phyloP scores from a whole-genome alignment of 2,888 invertebrate species.

The Drosophila hamatofila region DNA sequence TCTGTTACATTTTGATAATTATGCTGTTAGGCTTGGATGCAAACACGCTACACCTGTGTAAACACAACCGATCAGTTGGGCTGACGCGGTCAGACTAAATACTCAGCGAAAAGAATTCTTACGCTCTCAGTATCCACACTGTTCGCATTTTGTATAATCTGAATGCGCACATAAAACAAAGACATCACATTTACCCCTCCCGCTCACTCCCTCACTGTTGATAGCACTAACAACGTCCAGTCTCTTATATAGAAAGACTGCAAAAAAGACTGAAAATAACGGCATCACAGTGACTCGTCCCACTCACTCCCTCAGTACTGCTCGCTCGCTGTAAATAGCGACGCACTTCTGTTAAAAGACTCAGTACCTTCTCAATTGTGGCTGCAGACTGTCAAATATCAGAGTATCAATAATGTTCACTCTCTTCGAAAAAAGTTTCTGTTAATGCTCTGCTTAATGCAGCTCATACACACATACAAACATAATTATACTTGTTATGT shows the following conservation, averaged over 20 bases:
- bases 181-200: not conserved
- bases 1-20: conserved; percentile 37
- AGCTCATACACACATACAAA: not conserved
- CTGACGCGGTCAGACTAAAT: not conserved
- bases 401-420: no score
- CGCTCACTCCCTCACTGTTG: not conserved
- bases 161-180: not conserved
- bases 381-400: no score
- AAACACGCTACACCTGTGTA: not conserved
- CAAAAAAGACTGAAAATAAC: not conserved
- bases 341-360: no score
- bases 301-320: not conserved
- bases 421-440: not conserved
- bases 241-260: not conserved
- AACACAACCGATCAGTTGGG: conserved; percentile 1
- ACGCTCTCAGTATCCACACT: not conserved
- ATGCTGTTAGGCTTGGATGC: not conserved
- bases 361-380: no score
- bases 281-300: not conserved
- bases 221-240: no score
- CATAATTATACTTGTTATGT: not conserved
- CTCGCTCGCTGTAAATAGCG: not conserved
- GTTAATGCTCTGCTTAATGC: not conserved
- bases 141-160: not conserved
- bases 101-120: no score